These are phyloP conservation scores for Diachrysia chrysitis DNA, from an alignment of 2,888 invertebrate genomes.

Conservation along the genomic window DNA sequence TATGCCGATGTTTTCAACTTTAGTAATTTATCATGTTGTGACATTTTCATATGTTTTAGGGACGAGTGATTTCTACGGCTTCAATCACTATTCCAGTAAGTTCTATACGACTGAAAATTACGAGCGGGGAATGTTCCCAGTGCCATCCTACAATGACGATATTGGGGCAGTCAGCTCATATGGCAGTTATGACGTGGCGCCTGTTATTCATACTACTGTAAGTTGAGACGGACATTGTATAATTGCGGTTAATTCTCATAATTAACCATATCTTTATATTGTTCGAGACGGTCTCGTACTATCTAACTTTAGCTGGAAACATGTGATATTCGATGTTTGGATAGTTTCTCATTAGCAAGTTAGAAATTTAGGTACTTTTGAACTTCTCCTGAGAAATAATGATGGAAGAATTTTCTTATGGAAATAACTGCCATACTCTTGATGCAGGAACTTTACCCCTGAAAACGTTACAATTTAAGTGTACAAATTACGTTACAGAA, in stretches of 20 bases:
- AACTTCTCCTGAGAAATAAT: no score
- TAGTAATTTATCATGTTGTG: no score
- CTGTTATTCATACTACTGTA: constrained; percentile 69
- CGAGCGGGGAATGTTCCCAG: constrained; percentile 59
- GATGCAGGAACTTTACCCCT: no score
- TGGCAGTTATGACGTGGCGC: constrained; percentile 67
- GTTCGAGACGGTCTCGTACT: no score
- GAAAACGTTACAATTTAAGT: no score
- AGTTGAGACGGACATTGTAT: constrained; percentile 13
- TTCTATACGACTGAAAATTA: constrained; percentile 67
- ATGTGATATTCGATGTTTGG: no score
- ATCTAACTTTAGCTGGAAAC: no score
- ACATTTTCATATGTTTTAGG: no score
- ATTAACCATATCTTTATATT: background rate
- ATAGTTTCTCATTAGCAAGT: no score
- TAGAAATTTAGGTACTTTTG: no score
- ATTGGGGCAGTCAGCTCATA: constrained; percentile 67
- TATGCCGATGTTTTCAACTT: background rate
- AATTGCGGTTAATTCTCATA: background rate
- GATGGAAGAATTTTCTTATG: no score
- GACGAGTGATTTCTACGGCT: constrained; percentile 79
- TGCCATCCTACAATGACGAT: constrained; percentile 77
- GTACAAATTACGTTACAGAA: constrained; percentile 55
- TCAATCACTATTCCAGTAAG: constrained; percentile 76
- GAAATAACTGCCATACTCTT: no score